Evolutionary conservation across 2,888 invertebrate genomes (phyloP), one percentile per base, ranked within the genome.

Genomic region (Tetragonisca angustula): DNA sequence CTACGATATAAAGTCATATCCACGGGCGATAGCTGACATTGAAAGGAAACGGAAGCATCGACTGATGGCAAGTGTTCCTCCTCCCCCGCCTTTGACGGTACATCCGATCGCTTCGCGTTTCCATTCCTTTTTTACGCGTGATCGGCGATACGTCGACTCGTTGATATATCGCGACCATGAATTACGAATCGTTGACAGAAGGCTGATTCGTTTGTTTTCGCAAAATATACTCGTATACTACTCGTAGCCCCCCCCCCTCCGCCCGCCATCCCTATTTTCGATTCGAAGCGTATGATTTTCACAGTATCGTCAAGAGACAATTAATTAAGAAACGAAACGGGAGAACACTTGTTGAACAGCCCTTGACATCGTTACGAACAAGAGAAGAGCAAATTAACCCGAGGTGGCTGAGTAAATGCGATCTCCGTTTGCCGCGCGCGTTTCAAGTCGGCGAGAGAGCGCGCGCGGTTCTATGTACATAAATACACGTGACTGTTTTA

Each of bases 1-100:
- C 86, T 89, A 91, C 84, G 84, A 90, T 89, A 88, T 91, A 91
- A 92, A 92, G 56, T 85, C 93, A 91, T 92, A 92, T 91, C 93
- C 90, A 89, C 77, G 88, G 85, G 52, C 86, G 87, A 87, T 0
- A 4, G 90, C 89, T 88, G 85, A 87, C 79, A 85, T 79, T 83
- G 50, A 61, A 72, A 27, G 27, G 21, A 17, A 64, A 70, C 36
- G 62, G 77, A 82, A 79, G n/a, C 32, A 32, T 27, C 59, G 36
- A 56, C 61, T 61, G 52, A 19, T 1, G 49, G 5, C 50, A 49
- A 32, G 11, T 24, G n/a, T 21, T 19, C 17, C 17, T 49, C 21
- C 61, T 61, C 19, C 24, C 61, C 43, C 17, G 24, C 21, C 21
- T 36, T 70, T 27, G 32, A 50, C 43, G 19, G 27, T 56, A 68